phyloP scores from a whole-genome alignment of 1,140 invertebrate species.

The Spodoptera frugiperda region DNA sequence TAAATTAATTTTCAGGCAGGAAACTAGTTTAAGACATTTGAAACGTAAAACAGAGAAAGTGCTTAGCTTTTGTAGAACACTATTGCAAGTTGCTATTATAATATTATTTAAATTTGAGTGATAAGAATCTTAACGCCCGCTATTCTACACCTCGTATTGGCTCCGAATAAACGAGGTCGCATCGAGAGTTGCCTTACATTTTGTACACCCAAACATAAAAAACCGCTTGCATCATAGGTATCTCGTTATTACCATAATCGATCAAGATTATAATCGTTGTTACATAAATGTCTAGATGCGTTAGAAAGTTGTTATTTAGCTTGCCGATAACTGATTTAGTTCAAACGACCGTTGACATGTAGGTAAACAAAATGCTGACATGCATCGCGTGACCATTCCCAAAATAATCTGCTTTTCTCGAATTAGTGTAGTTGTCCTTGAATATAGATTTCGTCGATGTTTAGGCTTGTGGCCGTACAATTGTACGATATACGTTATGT shows the following conservation, averaged over 20 bases:
- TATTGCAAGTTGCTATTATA: constrained; percentile 52
- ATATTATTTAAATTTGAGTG: constrained; percentile 64
- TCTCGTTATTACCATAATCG: constrained; percentile 76
- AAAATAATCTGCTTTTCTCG: constrained; percentile 42
- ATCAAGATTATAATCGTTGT: constrained; percentile 76
- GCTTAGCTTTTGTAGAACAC: constrained; percentile 47
- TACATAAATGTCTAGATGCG: constrained; percentile 69
- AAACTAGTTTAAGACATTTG: background rate
- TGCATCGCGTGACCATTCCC: constrained; percentile 22
- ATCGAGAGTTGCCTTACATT: constrained; percentile 64
- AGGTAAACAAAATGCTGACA: constrained; percentile 21
- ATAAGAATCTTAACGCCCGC: constrained; percentile 62
- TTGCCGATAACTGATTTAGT: constrained; percentile 16
- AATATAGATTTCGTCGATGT: constrained; percentile 35
- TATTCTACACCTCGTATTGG: constrained; percentile 60
- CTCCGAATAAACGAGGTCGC: constrained; percentile 57
- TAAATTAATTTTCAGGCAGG: background rate
- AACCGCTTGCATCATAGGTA: constrained; percentile 68
- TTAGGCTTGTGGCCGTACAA: constrained; percentile 11
- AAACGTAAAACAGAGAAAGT: constrained; percentile 60
- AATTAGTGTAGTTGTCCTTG: constrained; percentile 42
- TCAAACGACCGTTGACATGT: background rate
- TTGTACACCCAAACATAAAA: constrained; percentile 58
- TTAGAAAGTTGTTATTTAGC: constrained; percentile 64
- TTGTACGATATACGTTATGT: constrained; percentile 12